These are phyloP conservation scores for Notarius quadriscutis DNA, from an alignment of 2,113 vertebrate genomes.

Conservation along the genomic window DNA sequence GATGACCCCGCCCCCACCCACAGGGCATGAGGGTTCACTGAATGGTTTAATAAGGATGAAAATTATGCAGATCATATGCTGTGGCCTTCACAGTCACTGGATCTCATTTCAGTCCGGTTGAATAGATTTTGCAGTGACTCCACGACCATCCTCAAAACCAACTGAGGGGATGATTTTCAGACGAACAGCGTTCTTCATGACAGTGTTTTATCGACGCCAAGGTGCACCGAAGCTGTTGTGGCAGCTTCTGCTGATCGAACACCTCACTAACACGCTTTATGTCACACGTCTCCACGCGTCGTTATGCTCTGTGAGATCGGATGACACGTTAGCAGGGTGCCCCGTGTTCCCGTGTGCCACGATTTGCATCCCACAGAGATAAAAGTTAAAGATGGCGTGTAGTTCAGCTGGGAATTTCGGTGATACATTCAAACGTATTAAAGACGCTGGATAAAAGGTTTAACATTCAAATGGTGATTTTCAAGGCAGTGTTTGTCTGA, in stretches of 20 bases:
- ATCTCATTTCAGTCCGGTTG: too few species aligned
- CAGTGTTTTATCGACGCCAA: too few species aligned
- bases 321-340: slow-evolving; percentile 19
- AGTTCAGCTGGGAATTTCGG: not conserved
- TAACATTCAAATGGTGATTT: too few species aligned
- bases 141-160: not conserved
- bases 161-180: not conserved
- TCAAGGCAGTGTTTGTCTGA: not conserved
- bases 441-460: not conserved
- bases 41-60: not conserved
- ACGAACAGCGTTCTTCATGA: not conserved
- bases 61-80: not conserved
- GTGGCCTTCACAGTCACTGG: not conserved
- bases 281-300: not conserved
- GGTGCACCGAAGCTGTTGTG: not conserved
- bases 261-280: not conserved
- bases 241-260: not conserved
- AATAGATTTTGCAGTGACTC: not conserved
- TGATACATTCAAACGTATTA: not conserved
- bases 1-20: not conserved
- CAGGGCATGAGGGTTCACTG: not conserved
- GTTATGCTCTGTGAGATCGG: not conserved
- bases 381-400: not conserved
- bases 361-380: slow-evolving; percentile 12
- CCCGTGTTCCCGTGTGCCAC: slow-evolving; percentile 5